Evolutionary conservation across 2,797 vertebrate genomes (phyloP), one percentile per base, ranked within the genome.

Genomic region (Gymnopithys bicolor): DNA sequence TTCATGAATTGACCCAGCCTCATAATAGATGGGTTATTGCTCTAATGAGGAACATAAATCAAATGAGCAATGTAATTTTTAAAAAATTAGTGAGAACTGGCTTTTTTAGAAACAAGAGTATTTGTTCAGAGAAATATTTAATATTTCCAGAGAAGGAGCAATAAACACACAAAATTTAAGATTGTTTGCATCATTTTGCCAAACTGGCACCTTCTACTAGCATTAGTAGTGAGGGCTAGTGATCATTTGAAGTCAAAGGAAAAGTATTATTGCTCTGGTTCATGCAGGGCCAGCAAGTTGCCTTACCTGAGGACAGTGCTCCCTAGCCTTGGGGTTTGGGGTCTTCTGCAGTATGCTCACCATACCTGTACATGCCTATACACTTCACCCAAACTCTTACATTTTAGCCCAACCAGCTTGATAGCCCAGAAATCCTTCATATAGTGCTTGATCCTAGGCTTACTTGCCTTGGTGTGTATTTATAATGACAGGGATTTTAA

Each of bases 11-110:
- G 86, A 96, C 69, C 43, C 45, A 86, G 37, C 46, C 68, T 37
- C 25, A 8, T 64, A 96, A 85, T 41, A 94, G 52, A 97, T 92
- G 60, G 63, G 80, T 94, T 97, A 93, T 88, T 95, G 85, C 25
- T 75, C 70, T 91, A 84, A 85, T 79, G 96, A 87, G 63, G 68
- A 93, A 62, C 69, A 95, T 89, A 89, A 77, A 90, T 95, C 70
- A 97, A 86, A 24, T 18, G 59, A 95, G 63, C 46, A 70, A 62
- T 6, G 16, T 59, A 80, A 53, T 67, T 90, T 94, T 39, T 32
- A 84, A 92, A 93, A 90, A 55, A 53, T 41, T 24, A 53, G 48
- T 6, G 11, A 85, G 32, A 94, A 93, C 30, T 87, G 46, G 10
- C 13, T 88, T 64, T 84, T 84, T 94, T 39, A 84, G 17, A 70